Evolutionary conservation across 2,113 vertebrate species (phyloP).

Genomic region (Hyla sarda): DNA sequence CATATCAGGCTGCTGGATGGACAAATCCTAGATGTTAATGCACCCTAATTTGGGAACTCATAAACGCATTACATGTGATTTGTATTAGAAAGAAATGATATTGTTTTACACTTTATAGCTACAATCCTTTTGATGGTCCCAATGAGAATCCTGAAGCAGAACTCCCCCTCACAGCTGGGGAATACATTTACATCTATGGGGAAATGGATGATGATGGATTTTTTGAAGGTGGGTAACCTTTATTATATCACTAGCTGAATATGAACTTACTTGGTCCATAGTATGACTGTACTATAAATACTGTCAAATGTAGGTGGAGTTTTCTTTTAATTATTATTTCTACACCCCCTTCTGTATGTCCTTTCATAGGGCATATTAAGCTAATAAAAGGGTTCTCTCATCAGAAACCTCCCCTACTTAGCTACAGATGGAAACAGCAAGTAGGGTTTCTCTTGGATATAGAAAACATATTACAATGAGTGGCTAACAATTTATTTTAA

Average conservation of each 20-base stretch:
- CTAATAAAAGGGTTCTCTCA: not conserved
- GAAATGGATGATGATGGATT: conserved; percentile 98
- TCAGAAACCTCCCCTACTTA: too few relatives aligned
- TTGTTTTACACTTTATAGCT: conserved; percentile 74
- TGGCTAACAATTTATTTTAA: not conserved
- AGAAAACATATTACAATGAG: not conserved
- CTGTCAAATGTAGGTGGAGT: not conserved
- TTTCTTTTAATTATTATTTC: not conserved
- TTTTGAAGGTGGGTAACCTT: conserved; percentile 86
- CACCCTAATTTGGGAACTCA: not conserved
- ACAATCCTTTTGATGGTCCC: conserved; percentile 95
- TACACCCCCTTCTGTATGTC: not conserved
- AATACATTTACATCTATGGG: conserved; percentile 96
- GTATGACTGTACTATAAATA: not conserved
- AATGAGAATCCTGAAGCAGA: conserved; percentile 98
- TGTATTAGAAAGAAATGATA: not conserved
- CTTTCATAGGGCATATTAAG: not conserved
- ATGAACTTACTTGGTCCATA: not conserved
- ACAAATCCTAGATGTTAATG: too few relatives aligned
- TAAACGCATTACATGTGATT: not conserved
- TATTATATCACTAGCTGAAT: not conserved
- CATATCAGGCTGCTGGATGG: too few relatives aligned
- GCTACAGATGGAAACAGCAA: not conserved
- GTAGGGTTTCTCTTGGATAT: not conserved
- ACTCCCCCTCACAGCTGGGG: conserved; percentile 93